These are phyloP conservation scores for Caenorhabditis tropicalis DNA, from an alignment of 1,140 invertebrate genomes.

Conservation along the genomic window DNA sequence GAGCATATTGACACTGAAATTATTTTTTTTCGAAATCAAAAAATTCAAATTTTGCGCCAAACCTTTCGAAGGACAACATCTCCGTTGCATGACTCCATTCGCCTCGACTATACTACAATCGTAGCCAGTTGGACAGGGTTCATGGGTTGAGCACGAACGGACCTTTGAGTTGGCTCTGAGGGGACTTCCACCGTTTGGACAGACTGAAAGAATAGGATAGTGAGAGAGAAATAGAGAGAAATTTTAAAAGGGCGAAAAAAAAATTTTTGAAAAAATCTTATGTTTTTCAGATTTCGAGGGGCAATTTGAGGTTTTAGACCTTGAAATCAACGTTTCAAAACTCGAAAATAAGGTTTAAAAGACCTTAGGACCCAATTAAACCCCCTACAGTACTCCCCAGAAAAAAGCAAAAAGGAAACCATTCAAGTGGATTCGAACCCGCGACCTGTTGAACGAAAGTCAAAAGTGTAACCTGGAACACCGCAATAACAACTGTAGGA, in stretches of 20 bases:
- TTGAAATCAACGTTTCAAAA: no score
- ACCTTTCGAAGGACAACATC: slow-evolving; percentile 56
- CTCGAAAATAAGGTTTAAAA: no score
- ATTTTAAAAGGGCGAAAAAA: not conserved
- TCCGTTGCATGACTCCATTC: slow-evolving; percentile 29
- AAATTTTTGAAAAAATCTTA: not conserved
- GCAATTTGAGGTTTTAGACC: no score
- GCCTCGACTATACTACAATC: slow-evolving; percentile 53
- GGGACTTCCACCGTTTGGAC: slow-evolving; percentile 54
- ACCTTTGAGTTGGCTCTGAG: slow-evolving; percentile 43
- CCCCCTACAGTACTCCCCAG: no score
- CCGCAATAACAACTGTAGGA: not conserved
- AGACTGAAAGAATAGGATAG: not conserved
- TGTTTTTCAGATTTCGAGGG: no score
- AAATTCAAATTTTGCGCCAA: not conserved
- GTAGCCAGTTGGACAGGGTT: slow-evolving; percentile 51
- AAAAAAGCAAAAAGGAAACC: not conserved
- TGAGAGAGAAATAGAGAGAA: not conserved
- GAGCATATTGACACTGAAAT: slow-evolving; percentile 51
- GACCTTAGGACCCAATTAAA: no score
- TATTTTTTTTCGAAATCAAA: not conserved
- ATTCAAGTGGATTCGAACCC: not conserved
- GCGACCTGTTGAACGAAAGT: not conserved
- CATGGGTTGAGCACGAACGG: slow-evolving; percentile 47
- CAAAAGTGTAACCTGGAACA: not conserved